Base-by-base conservation (phyloP, 1,140 invertebrate genomes). In the Oryctes rhinoceros region DNA sequence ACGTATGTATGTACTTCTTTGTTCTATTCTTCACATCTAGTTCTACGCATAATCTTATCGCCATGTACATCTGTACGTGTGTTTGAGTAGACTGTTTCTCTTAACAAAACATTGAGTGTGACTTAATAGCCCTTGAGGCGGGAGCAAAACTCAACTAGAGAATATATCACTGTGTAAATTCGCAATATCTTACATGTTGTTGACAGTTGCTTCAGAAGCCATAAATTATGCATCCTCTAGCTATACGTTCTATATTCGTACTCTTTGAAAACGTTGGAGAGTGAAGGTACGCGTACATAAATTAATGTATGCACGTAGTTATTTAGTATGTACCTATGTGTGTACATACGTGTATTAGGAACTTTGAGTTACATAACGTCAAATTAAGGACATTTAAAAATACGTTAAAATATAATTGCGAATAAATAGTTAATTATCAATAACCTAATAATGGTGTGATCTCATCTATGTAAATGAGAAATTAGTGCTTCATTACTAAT, bases 141-240 rank as follows among this genome's bases (percentile, higher is more conserved):
- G 18, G 65, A 67, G 11, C 65, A 67, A 67, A 67, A 67, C 65
- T 67, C 65, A 35, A 67, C 65, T 24, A 67, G 65, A 67, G 65
- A 67, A 67, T 67, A 67, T 67, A 67, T 67, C 65, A 67, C 65
- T 24, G 30, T 67, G 65, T 67, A 67, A 67, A 67, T 20, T 67
- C 20, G 65, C 11, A 30, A 67, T 67, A 24, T 67, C 65, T 67
- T 67, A 67, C 24, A 24, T 67, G 65, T 13, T 67, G 65, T 67
- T 67, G 65, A 67, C 65, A 67, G 65, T 18, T 67, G 65, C 65
- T 67, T 67, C 65, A 18, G 18, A 67, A 67, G 24, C 65, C 65
- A 35, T 67, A 67, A 67, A 67, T 67, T 67, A 67, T 67, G 65
- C 30, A 67, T 67, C 65, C 65, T 67, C 65, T 67, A 35, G 30